Base-by-base conservation (phyloP, 2,888 invertebrate genomes). In the Erpobdella octoculata region DNA sequence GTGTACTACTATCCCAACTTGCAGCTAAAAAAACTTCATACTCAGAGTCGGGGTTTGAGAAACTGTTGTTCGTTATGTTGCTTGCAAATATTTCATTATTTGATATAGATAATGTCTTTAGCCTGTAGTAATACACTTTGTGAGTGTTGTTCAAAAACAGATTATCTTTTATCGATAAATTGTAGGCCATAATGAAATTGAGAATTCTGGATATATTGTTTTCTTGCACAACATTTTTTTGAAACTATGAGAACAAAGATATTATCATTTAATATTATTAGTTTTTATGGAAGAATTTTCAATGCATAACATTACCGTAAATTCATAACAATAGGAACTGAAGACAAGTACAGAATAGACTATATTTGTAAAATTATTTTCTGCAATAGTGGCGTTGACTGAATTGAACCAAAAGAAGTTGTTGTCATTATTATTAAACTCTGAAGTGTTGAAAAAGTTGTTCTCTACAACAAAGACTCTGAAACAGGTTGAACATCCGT, bases 91-190 rank as follows among this genome's bases (percentile, higher is more conserved):
- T 28, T 12, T 53, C n/a, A 28, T 53, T 1, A 1, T 53, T 9
- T 5, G 6, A 25, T 5, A 53, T 53, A n/a, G 53, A 25, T 28
- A 46, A 12, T 33, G 48, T 53, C 15, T 28, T 53, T 15, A 53
- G 53, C 15, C 28, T 53, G 4, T 21, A 53, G 21, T 28, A 53
- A 53, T 62, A 62, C 21, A 35, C 12, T 62, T 62, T 62, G 18
- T 31, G 31, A 9, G 33, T 62, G 33, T 62, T 62, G 62, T 62
- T 62, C n/a, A 33, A 28, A 31, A 62, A 62, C 4, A 62, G 33
- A 9, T 62, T 62, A 35, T 62, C n/a, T 2, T 62, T 35, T 6
- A 62, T 35, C 53, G 36, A 59, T 18, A 35, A 28, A n/a, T 2
- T 53, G n/a, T n/a, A n/a, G n/a, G n/a, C n/a, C n/a, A n/a, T n/a